Conservation (phyloP, 1,140 invertebrate genomes). For the Atta texana region DNA sequence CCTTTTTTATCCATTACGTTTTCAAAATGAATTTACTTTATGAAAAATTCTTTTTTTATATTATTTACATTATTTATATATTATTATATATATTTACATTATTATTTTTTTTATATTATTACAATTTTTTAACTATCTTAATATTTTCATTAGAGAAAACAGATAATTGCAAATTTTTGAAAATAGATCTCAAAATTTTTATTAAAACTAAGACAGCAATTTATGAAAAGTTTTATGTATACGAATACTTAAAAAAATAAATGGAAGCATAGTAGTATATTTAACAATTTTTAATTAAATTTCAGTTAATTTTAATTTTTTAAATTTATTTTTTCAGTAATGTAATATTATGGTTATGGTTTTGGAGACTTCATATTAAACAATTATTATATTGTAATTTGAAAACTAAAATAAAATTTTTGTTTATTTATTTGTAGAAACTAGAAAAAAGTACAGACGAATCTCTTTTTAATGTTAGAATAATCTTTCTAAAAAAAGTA, state of each 20-base stretch:
- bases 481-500: no score
- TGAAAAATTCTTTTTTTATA: neutral
- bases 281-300: no score
- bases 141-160: neutral
- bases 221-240: neutral
- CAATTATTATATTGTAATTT: no score
- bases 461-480: no score
- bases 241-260: no score
- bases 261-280: no score
- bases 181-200: neutral
- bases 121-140: neutral
- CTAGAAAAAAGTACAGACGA: no score
- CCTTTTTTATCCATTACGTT: neutral
- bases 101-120: neutral
- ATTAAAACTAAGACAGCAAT: neutral
- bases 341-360: no score
- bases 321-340: neutral
- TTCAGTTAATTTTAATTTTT: neutral
- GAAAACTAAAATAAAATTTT: no score
- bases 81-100: no score
- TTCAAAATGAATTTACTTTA: neutral
- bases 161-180: neutral
- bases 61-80: neutral
- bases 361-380: no score
- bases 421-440: no score